Base-by-base conservation (phyloP, 2,113 vertebrate genomes). In the Meriones unguiculatus region DNA sequence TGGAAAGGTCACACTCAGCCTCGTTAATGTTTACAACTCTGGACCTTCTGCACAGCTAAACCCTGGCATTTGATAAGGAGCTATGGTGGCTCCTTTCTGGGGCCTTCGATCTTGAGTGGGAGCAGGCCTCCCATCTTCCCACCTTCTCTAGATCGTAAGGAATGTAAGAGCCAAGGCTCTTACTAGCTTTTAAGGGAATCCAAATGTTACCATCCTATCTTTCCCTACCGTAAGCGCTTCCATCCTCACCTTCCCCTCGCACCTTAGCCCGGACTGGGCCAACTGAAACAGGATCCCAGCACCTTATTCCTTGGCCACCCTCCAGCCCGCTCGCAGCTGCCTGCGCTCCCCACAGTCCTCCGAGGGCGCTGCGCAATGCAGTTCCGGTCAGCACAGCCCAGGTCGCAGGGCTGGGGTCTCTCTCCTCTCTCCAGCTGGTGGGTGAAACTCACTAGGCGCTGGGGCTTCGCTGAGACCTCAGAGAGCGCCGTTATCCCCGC, bases 381-480 rank as follows among this genome's bases (percentile, higher is more conserved):
- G 77, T 97, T 97, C 92, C 80, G 65, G 85, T 69, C 80, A 69
- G 76, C 52, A 6, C 85, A 9, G 70, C 14, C 22, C 15, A 15
- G 59, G 57, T 41, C 3, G 3, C 18, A 2, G 1, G 9, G 12
- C 76, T 0, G 38, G 50, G 7, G 5, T 41, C 28, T 17, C 25
- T 41, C 28, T 17, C 25, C 2, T 35, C 22, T 38, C 64, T 73
- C 4, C 2, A 30, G 25, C 65, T 2, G 6, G 14, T 22, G 13
- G n/a, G 25, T 77, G 65, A 67, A 88, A 76, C n/a, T 7, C 13
- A 12, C 38, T 13, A 14, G 22, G 35, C 18, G n/a, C 2, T 2
- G 72, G 10, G 30, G 18, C 54, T 64, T 2, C 5, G 9, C 2
- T 9, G 41, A 84, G 73, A 46, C 30, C 46, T 73, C 65, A 20